Evolutionary conservation across 2,797 vertebrate species (phyloP).

Genomic region (Carcharodon carcharias): DNA sequence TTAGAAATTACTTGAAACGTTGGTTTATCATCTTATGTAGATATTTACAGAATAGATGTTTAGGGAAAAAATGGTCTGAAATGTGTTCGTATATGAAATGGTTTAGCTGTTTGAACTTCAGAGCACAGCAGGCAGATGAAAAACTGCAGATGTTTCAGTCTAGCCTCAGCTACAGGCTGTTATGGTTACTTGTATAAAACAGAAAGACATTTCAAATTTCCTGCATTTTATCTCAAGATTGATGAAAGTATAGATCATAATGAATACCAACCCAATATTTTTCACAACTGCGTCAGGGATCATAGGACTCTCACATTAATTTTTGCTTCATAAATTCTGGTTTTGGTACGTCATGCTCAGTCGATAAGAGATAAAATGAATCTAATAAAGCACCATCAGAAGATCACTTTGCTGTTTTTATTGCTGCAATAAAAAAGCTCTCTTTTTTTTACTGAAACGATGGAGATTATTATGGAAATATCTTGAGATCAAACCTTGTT

Average conservation of each 20-base stretch:
- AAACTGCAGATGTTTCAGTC: constrained; percentile 41
- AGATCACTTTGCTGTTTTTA: constrained; percentile 58
- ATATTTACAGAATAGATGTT: not conserved
- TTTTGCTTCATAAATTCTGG: constrained; percentile 58
- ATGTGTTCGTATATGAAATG: not conserved
- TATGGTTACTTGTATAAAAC: constrained; percentile 60
- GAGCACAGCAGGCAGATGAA: not conserved
- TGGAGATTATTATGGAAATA: constrained; percentile 57
- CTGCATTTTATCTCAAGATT: constrained; percentile 69
- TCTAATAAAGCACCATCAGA: constrained; percentile 60
- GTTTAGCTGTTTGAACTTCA: not conserved
- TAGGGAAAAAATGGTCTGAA: not conserved
- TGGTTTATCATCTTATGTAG: not conserved
- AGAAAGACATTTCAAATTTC: constrained; percentile 55
- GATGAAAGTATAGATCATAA: constrained; percentile 60
- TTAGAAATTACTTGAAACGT: no score
- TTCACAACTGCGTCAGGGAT: constrained; percentile 53
- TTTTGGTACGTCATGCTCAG: constrained; percentile 55
- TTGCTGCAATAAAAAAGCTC: constrained; percentile 56
- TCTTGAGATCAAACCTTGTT: constrained; percentile 45
- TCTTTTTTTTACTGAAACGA: constrained; percentile 56
- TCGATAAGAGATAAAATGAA: constrained; percentile 55
- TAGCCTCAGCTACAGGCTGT: constrained; percentile 56
- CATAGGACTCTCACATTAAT: constrained; percentile 49
- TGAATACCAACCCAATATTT: constrained; percentile 52